Evolutionary conservation across 2,113 vertebrate genomes (phyloP).

Genomic region (Malurus cyaneus): DNA sequence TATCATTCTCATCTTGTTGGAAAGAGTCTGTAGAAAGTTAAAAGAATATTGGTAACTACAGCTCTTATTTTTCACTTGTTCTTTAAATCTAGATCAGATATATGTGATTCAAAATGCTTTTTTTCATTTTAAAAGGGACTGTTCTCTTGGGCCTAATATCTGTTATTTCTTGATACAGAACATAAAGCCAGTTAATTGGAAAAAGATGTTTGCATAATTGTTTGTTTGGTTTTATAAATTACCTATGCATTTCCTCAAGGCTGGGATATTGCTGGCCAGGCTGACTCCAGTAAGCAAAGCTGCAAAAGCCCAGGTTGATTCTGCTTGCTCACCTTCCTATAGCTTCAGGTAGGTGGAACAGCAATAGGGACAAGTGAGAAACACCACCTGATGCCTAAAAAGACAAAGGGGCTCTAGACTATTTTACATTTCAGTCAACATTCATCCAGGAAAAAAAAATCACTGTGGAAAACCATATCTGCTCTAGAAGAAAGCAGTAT

Average conservation of each 20-base stretch:
- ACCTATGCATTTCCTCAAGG: background rate
- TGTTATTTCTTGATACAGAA: background rate
- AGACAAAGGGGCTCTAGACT: background rate
- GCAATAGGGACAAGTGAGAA: background rate
- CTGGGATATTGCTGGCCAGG: background rate
- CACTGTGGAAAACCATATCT: background rate
- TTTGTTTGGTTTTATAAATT: background rate
- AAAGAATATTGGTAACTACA: background rate
- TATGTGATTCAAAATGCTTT: background rate
- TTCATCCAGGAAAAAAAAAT: background rate
- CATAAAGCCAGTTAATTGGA: background rate
- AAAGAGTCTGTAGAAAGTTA: background rate
- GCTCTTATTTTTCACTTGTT: background rate
- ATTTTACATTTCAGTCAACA: background rate
- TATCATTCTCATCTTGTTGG: background rate
- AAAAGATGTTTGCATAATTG: background rate
- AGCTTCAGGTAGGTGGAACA: background rate
- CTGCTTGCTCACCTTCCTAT: conserved; percentile 4
- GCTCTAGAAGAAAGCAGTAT: background rate
- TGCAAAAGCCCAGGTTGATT: conserved; percentile 13
- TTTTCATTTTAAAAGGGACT: background rate
- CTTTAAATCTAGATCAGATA: background rate
- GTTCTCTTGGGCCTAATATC: background rate
- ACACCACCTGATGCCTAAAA: background rate
- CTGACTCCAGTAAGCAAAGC: background rate